Evolutionary conservation across 92 coral and sea anemone genomes (phyloP).

Genomic region (Desmophyllum pertusum): DNA sequence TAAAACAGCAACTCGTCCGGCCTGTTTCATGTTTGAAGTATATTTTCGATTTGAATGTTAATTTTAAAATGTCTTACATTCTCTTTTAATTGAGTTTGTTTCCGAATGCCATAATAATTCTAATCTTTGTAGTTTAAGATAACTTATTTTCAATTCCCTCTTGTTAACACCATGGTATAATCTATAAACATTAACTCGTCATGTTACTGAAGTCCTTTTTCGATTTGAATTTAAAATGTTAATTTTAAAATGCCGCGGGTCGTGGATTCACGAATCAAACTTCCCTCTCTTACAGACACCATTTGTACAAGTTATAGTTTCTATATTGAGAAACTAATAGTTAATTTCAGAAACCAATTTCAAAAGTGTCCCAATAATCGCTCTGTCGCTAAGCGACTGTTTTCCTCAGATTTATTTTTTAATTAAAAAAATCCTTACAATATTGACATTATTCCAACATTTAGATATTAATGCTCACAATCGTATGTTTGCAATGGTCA

Average conservation of each 20-base stretch:
- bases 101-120: no score
- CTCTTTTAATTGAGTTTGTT: no score
- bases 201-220: background rate
- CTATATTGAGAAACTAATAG: no score
- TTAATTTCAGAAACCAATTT: background rate
- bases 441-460: background rate
- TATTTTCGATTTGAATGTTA: background rate
- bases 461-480: background rate
- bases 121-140: no score
- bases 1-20: background rate
- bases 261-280: background rate
- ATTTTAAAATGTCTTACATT: background rate
- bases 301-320: background rate
- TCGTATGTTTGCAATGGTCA: background rate
- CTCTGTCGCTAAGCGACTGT: background rate
- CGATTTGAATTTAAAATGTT: background rate
- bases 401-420: background rate
- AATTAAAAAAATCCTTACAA: background rate
- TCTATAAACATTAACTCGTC: background rate
- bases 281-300: background rate
- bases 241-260: background rate
- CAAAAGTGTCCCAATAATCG: no score
- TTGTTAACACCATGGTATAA: background rate
- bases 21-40: no score
- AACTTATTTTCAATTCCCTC: no score